Evolutionary conservation across 2,888 invertebrate species (phyloP).

Genomic region (Aromia moschata): DNA sequence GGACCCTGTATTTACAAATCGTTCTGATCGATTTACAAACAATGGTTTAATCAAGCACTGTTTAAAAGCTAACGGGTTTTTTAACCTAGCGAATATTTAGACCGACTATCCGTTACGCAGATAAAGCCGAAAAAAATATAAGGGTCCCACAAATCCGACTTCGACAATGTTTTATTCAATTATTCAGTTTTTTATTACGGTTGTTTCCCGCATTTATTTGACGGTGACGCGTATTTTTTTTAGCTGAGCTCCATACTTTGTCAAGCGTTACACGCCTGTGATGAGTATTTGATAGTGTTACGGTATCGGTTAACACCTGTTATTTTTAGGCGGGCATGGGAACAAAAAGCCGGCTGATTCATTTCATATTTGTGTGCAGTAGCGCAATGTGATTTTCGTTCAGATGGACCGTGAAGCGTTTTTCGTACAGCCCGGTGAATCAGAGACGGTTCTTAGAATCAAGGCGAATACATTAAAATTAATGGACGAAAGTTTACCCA

Average conservation of each 20-base stretch:
- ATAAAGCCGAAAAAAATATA: conserved; percentile 37
- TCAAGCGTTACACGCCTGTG: conserved; percentile 18
- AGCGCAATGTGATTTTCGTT: background rate
- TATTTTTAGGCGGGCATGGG: background rate
- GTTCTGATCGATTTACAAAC: conserved; percentile 43
- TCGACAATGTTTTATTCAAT: conserved; percentile 32
- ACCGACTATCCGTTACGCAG: conserved; percentile 37
- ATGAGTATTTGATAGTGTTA: conserved; percentile 13
- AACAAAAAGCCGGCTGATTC: background rate
- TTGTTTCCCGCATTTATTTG: conserved; percentile 42
- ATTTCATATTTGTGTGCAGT: conserved; percentile 2
- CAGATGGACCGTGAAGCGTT: too few species aligned
- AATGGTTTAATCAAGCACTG: conserved; percentile 43
- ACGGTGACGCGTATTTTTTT: conserved; percentile 28
- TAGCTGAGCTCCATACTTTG: conserved; percentile 33
- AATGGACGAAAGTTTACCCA: too few species aligned
- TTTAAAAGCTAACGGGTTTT: conserved; percentile 41
- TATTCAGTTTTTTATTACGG: conserved; percentile 35
- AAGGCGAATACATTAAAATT: too few species aligned
- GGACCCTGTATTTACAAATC: conserved; percentile 32
- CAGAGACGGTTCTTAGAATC: too few species aligned
- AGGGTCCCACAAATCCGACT: conserved; percentile 34
- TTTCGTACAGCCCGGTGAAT: too few species aligned
- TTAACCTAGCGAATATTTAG: conserved; percentile 32
- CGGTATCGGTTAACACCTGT: conserved; percentile 9